These are phyloP conservation scores for Jacana jacana DNA, from an alignment of 2,113 vertebrate genomes.

Conservation along the genomic window DNA sequence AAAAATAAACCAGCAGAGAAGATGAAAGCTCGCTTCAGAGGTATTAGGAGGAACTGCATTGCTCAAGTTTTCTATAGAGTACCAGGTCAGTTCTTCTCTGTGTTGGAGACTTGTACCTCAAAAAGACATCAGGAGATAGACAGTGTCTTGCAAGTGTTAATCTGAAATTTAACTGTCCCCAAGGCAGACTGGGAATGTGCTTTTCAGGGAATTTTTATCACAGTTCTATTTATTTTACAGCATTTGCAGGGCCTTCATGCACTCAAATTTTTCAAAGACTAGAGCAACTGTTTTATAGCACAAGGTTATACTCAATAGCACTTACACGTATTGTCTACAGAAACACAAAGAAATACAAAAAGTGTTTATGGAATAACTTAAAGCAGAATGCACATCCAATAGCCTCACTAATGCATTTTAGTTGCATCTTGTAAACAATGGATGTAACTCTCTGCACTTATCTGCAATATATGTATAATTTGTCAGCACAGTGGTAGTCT, in stretches of 20 bases:
- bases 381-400: neutral
- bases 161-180: neutral
- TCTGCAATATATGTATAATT: neutral
- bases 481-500: neutral
- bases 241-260: neutral
- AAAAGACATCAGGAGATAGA: neutral
- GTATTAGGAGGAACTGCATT: neutral
- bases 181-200: neutral
- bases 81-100: constrained; percentile 3
- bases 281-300: neutral
- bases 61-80: neutral
- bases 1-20: constrained; percentile 16
- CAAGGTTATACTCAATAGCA: neutral
- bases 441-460: neutral
- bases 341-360: neutral
- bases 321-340: neutral
- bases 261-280: neutral
- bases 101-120: neutral
- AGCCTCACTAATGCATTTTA: neutral
- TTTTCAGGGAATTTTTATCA: neutral
- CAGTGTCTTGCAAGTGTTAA: constrained; percentile 12
- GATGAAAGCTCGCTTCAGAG: constrained; percentile 25
- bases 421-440: neutral
- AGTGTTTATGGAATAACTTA: neutral
- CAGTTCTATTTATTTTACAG: neutral